Base-by-base conservation (phyloP, 2,888 invertebrate species). In the Torymus auratus region DNA sequence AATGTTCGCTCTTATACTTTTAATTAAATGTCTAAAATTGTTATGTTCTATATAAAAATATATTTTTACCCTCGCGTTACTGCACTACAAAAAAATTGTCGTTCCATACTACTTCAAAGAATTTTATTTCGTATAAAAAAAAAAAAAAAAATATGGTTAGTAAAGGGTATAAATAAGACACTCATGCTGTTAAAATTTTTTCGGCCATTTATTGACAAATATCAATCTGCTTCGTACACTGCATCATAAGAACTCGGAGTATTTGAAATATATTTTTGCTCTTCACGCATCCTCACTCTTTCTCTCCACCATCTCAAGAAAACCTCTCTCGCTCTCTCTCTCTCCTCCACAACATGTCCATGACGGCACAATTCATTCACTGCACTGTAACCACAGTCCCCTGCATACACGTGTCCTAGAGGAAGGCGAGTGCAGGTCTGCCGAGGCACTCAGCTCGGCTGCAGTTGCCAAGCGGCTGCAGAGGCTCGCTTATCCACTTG, bases 191-290 rank as follows among this genome's bases (percentile, higher is more conserved):
- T 55, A 80, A 80, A 80, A 76, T 76, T 68, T 64, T 58, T 15
- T 71, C 53, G 69, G 75, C 81, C 81, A 78, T 82, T 82, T 82
- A 82, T 82, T 82, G 82, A 82, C 82, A 82, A 82, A 82, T 71
- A 82, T 75, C 56, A 61, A 79, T 73, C 61, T 72, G 67, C 28
- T 28, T 23, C 28, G 12, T 56, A 28, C 72, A 50, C 61, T 56
- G 64, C 17, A 71, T 28, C 15, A 15, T 17, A 74, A 74, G 23
- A 60, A 53, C 15, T 28, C 68, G 50, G 61, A 71, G 56, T 71
- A 70, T 20, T 41, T 77, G 70, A 77, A 77, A 77, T 77, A 71
- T 77, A 71, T 53, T 53, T 68, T 17, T 20, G 4, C 64, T 65
- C 28, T 14, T 17, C 50, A 10, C 73, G 7, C 53, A 13, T 28